phyloP scores from a whole-genome alignment of 2,113 vertebrate genomes.

The Cariama cristata region DNA sequence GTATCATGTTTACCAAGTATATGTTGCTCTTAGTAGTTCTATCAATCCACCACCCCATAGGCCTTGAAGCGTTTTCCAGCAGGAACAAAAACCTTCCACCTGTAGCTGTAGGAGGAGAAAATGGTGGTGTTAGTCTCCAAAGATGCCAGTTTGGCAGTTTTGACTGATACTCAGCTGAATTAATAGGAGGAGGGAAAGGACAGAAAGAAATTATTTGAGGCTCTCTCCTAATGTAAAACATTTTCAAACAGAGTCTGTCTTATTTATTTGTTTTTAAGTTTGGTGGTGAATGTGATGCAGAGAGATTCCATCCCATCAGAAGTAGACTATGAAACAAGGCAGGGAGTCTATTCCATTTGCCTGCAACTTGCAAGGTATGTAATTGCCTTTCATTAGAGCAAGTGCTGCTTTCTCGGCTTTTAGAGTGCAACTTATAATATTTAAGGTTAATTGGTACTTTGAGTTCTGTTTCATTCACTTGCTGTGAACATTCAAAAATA shows the following conservation, averaged over 20 bases:
- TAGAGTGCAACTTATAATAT: not conserved
- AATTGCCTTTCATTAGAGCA: not conserved
- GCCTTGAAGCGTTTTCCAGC: not conserved
- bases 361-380: conserved; percentile 93
- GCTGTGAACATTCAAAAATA: not conserved
- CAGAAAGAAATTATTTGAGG: not conserved
- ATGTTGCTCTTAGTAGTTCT: not conserved
- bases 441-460: not conserved
- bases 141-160: not conserved
- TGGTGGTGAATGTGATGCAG: conserved; percentile 99
- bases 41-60: rapidly evolving
- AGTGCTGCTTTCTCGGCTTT: not conserved
- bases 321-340: conserved; percentile 98
- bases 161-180: not conserved
- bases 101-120: not conserved
- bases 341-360: conserved; percentile 98
- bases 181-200: not conserved
- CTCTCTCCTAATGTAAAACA: not conserved
- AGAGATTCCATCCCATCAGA: conserved; percentile 97
- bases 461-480: not conserved
- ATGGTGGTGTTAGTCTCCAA: not conserved
- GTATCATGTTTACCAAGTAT: not conserved
- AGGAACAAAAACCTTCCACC: not conserved
- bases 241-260: not conserved
- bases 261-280: conserved; percentile 75